Evolutionary conservation across 1,140 invertebrate species (phyloP).

Genomic region (Hyphantria cunea): DNA sequence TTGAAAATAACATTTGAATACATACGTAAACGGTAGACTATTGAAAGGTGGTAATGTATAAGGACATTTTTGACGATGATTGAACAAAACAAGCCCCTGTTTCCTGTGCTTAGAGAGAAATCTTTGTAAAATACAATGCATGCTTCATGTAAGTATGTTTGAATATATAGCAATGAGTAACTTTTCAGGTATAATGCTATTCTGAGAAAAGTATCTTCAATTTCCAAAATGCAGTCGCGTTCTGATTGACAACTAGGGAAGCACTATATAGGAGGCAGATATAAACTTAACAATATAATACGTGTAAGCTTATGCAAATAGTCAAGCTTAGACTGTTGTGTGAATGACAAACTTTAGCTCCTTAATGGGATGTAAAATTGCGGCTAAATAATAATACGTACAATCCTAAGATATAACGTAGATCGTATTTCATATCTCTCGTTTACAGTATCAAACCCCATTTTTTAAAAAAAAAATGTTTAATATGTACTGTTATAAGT

Average conservation of each 20-base stretch:
- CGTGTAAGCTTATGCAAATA: slow-evolving; percentile 15
- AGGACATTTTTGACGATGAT: too few species aligned
- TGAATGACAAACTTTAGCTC: slow-evolving; percentile 13
- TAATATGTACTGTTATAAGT: too few species aligned
- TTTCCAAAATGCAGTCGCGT: slow-evolving; percentile 5
- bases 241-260: slow-evolving; percentile 11
- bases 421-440: too few species aligned
- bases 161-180: slow-evolving; percentile 10
- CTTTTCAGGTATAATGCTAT: slow-evolving; percentile 6
- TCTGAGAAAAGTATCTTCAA: slow-evolving; percentile 9
- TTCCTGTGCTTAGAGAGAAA: too few species aligned
- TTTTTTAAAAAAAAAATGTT: too few species aligned
- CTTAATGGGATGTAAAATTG: slow-evolving; percentile 2
- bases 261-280: slow-evolving; percentile 8
- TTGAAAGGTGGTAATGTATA: too few species aligned
- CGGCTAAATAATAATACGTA: too few species aligned
- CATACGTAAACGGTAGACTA: too few species aligned
- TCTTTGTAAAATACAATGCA: background rate
- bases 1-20: too few species aligned
- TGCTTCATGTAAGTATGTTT: slow-evolving; percentile 1
- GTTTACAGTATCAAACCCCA: too few species aligned
- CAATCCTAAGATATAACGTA: too few species aligned
- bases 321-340: slow-evolving; percentile 5
- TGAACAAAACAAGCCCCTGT: too few species aligned
- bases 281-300: slow-evolving; percentile 18